These are phyloP conservation scores for Boleophthalmus pectinirostris DNA, from an alignment of 2,113 vertebrate genomes.

Conservation along the genomic window DNA sequence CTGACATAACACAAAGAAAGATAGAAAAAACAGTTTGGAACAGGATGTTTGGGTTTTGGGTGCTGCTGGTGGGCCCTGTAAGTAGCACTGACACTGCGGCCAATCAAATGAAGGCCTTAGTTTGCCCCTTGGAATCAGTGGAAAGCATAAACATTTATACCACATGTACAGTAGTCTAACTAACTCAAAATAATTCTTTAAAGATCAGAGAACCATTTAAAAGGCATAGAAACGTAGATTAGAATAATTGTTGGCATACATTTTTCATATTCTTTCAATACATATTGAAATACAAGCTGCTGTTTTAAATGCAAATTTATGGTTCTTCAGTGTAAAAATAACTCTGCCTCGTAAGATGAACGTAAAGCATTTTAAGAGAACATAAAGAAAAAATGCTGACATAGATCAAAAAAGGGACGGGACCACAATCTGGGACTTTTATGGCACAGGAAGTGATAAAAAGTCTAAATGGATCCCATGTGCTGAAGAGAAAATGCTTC, in stretches of 20 bases:
- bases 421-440: constrained; percentile 67
- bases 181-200: not conserved
- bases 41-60: constrained; percentile 8
- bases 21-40: constrained; percentile 14
- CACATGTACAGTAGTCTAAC: not conserved
- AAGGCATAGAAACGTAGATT: not conserved
- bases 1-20: constrained; percentile 33
- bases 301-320: not conserved
- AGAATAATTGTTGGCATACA: not conserved
- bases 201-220: not conserved
- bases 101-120: constrained; percentile 56
- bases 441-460: constrained; percentile 76
- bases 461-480: constrained; percentile 76
- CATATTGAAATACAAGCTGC: not conserved
- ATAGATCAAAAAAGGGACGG: constrained; percentile 60
- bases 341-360: constrained; percentile 21
- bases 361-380: constrained; percentile 51
- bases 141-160: constrained; percentile 20
- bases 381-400: constrained; percentile 66
- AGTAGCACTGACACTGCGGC: constrained; percentile 52
- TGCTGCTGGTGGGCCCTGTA: constrained; percentile 36
- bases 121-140: constrained; percentile 51
- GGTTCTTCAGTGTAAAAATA: constrained; percentile 29
- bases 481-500: constrained; percentile 63
- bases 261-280: not conserved